These are phyloP conservation scores for Aeoliscus strigatus DNA, from an alignment of 2,797 vertebrate species.

Conservation along the genomic window DNA sequence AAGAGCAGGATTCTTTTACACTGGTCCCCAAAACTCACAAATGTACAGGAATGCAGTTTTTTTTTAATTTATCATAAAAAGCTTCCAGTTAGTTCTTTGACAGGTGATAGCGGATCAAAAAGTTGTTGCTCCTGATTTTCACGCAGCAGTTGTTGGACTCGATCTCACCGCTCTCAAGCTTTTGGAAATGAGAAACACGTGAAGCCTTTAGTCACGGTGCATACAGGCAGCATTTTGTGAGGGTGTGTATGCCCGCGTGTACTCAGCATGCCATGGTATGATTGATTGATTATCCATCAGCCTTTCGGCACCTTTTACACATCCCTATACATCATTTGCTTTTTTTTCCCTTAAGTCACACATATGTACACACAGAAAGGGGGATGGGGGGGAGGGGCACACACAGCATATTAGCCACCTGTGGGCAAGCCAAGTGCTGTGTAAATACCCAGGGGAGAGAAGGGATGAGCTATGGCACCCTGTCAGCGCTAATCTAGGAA, in stretches of 20 bases:
- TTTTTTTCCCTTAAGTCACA: constrained; percentile 9
- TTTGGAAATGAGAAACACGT: constrained; percentile 14
- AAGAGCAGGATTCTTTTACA: too few species aligned
- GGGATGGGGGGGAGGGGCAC: constrained; percentile 39
- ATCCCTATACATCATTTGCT: constrained; percentile 34
- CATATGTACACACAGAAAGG: constrained; percentile 38
- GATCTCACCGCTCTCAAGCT: constrained; percentile 17
- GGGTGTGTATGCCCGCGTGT: constrained; percentile 5
- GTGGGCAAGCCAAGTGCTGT: constrained; percentile 63
- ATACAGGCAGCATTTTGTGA: constrained; percentile 11
- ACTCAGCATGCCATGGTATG: constrained; percentile 45
- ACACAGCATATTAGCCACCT: constrained; percentile 67
- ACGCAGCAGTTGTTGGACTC: constrained; percentile 15
- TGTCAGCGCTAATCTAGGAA: constrained; percentile 61
- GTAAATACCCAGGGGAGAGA: constrained; percentile 60
- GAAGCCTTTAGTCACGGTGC: constrained; percentile 19
- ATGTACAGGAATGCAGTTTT: too few species aligned
- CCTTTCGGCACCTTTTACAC: constrained; percentile 38
- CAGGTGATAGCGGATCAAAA: neutral
- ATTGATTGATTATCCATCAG: constrained; percentile 58
- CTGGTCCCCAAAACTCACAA: too few species aligned
- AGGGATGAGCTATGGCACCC: constrained; percentile 55
- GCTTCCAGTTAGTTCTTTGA: too few species aligned
- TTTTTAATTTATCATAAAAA: too few species aligned
- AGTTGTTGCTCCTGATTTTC: too few species aligned